phyloP scores from a whole-genome alignment of 2,888 invertebrate genomes.

The Drosophila nr. medialis region DNA sequence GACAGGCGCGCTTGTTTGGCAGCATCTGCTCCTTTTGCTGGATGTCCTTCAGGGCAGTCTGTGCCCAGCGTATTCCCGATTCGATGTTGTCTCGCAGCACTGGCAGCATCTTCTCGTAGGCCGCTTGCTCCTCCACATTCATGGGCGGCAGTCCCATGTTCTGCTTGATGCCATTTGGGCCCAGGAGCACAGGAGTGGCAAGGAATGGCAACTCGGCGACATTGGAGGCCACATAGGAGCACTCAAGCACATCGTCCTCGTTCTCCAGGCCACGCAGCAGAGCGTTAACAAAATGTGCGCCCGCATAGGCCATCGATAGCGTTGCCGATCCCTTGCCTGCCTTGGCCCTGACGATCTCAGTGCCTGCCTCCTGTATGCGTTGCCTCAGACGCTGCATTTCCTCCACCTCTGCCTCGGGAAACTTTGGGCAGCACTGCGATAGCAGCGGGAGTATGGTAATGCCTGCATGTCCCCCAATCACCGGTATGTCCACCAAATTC shows the following conservation, averaged over 20 bases:
- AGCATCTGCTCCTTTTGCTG: background rate
- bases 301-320: conserved; percentile 98
- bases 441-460: conserved; percentile 97
- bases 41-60: background rate
- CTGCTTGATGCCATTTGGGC: conserved; percentile 91
- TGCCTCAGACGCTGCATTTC: conserved; percentile 88
- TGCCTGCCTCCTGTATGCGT: conserved; percentile 98
- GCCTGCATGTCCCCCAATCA: conserved; percentile 98
- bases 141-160: conserved; percentile 96
- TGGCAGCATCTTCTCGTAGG: conserved; percentile 86
- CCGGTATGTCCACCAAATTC: conserved; percentile 91
- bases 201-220: conserved; percentile 95
- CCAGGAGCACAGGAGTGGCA: conserved; percentile 94
- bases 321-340: conserved; percentile 98
- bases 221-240: conserved; percentile 93
- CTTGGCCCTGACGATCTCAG: conserved; percentile 95
- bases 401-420: conserved; percentile 91
- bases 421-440: conserved; percentile 93
- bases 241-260: conserved; percentile 93
- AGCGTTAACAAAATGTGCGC: conserved; percentile 93
- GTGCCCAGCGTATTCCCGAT: background rate
- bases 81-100: conserved; percentile 7
- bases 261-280: conserved; percentile 90
- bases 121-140: conserved; percentile 89
- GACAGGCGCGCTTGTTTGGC: background rate